These are phyloP conservation scores for Clarias pachynema DNA, from an alignment of 2,797 vertebrate species.

Conservation along the genomic window DNA sequence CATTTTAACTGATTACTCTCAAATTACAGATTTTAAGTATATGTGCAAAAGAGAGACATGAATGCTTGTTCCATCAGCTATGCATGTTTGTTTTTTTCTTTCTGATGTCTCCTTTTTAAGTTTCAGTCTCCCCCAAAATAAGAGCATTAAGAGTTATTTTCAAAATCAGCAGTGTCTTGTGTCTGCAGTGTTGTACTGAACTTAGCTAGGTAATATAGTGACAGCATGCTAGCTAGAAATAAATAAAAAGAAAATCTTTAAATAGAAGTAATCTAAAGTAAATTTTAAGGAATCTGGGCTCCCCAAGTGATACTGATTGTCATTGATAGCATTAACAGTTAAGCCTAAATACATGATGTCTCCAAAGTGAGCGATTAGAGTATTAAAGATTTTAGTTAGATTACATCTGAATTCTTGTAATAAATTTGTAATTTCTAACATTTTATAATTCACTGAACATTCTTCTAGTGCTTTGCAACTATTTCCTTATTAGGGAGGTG, in stretches of 20 bases:
- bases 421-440: neutral
- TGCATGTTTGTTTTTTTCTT: no score
- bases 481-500: neutral
- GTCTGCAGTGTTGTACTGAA: neutral
- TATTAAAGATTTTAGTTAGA: neutral
- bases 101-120: no score
- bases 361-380: neutral
- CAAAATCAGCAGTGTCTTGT: no score
- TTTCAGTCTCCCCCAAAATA: no score
- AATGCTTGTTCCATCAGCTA: neutral
- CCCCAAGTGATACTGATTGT: neutral
- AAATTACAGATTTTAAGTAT: neutral
- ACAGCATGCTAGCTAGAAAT: neutral
- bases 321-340: neutral
- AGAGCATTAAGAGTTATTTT: neutral
- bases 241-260: neutral
- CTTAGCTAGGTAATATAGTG: neutral
- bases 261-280: neutral
- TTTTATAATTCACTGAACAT: neutral
- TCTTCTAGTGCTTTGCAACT: no score
- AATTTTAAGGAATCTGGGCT: neutral
- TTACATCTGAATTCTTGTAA: neutral
- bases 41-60: neutral
- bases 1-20: neutral
- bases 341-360: neutral